A percentile compares a stretch with the other conserved stretches of the same genome.
These are phyloP conservation scores for Lepus americanus DNA, from an alignment of 2,113 vertebrate genomes.

Conservation along the genomic window DNA sequence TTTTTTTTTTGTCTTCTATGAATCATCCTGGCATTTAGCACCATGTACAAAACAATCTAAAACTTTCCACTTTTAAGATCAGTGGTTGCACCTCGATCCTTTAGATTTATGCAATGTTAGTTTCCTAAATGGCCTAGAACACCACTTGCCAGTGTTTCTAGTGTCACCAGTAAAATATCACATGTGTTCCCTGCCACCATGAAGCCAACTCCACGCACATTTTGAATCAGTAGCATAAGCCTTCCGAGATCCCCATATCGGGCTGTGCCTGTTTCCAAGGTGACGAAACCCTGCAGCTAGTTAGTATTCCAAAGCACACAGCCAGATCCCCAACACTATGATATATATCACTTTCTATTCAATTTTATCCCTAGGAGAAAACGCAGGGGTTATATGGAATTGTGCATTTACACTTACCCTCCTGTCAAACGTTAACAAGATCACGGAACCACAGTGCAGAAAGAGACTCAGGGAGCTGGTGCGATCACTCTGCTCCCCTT, in stretches of 20 bases:
- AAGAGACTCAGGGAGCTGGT: neutral
- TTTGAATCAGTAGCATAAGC: slow-evolving; percentile 58
- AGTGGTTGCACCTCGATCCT: neutral
- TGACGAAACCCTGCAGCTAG: slow-evolving; percentile 59
- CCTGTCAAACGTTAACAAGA: slow-evolving; percentile 62
- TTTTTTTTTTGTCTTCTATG: neutral
- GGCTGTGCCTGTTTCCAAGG: slow-evolving; percentile 77
- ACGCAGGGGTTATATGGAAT: slow-evolving; percentile 40
- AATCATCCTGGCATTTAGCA: slow-evolving; percentile 59
- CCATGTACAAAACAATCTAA: slow-evolving; percentile 31
- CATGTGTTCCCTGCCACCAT: slow-evolving; percentile 19
- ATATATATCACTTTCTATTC: slow-evolving; percentile 70
- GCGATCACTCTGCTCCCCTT: neutral
- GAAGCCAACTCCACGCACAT: slow-evolving; percentile 62
- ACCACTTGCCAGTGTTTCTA: slow-evolving; percentile 44
- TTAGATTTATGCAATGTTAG: neutral
- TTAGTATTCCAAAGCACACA: slow-evolving; percentile 72
- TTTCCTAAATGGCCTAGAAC: slow-evolving; percentile 54
- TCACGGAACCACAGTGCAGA: slow-evolving; percentile 22
- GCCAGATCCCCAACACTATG: slow-evolving; percentile 54
- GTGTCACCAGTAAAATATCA: slow-evolving; percentile 56
- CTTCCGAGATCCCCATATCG: slow-evolving; percentile 23
- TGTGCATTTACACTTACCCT: slow-evolving; percentile 35
- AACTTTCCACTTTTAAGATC: slow-evolving; percentile 26
- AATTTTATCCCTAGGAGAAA: slow-evolving; percentile 67